phyloP scores from a whole-genome alignment of 2,888 invertebrate genomes.

The Agonopterix subpropinquella region DNA sequence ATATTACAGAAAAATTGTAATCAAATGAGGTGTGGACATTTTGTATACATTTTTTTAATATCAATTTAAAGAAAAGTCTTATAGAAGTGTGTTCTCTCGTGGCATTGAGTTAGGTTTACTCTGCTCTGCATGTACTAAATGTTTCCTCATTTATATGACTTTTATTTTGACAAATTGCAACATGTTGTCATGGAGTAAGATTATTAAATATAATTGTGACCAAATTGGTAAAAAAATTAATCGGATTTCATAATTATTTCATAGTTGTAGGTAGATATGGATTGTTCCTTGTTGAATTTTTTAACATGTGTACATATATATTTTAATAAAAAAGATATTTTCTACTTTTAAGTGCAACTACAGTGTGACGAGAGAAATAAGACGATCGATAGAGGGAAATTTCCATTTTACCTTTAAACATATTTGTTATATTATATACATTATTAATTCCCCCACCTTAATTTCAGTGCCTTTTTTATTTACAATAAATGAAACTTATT shows the following conservation, averaged over 20 bases:
- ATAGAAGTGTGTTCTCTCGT: conserved; percentile 60
- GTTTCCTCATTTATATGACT: conserved; percentile 4
- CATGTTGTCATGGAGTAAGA: conserved; percentile 21
- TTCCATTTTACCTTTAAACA: conserved; percentile 30
- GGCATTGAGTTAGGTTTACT: conserved; percentile 49
- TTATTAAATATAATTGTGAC: conserved; percentile 11
- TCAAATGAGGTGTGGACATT: conserved; percentile 66
- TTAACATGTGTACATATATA: conserved; percentile 57
- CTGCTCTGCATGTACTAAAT: conserved; percentile 1
- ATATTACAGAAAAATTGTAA: conserved; percentile 61
- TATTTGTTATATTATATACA: conserved; percentile 36
- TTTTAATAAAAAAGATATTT: conserved; percentile 48
- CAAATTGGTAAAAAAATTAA: conserved; percentile 10
- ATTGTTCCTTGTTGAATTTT: conserved; percentile 53
- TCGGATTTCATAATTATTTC: conserved; percentile 25
- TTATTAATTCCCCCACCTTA: conserved; percentile 51
- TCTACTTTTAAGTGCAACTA: conserved; percentile 67
- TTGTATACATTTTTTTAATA: conserved; percentile 69
- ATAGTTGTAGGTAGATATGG: conserved; percentile 32
- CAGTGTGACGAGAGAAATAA: conserved; percentile 70
- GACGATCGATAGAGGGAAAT: conserved; percentile 41
- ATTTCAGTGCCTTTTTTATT: conserved; percentile 63
- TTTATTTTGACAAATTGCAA: conserved; percentile 9
- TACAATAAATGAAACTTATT: conserved; percentile 35
- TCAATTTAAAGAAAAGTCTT: conserved; percentile 50